Conservation (phyloP, 2,888 invertebrate genomes). For the Philereme vetulata region DNA sequence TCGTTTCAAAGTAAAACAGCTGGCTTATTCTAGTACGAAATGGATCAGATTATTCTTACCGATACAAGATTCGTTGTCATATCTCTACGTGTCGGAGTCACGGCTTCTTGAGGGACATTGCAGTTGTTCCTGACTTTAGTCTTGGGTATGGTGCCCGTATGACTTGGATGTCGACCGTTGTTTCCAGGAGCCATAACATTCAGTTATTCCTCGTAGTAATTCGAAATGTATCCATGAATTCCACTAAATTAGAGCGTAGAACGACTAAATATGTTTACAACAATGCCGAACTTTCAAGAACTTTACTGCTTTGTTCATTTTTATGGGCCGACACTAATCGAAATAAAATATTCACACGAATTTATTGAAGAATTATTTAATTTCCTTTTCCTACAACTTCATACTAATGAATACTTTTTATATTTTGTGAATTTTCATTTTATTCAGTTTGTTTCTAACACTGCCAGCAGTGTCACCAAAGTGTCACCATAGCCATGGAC, state of each 20-base stretch:
- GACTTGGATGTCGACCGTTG: slow-evolving; percentile 77
- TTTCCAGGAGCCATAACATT: slow-evolving; percentile 81
- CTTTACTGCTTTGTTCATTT: slow-evolving; percentile 6
- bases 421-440: too few species aligned
- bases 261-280: slow-evolving; percentile 30
- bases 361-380: not conserved
- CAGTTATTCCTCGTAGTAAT: slow-evolving; percentile 46
- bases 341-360: not conserved
- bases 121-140: slow-evolving; percentile 85
- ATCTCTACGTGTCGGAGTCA: slow-evolving; percentile 84
- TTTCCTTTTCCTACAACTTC: not conserved
- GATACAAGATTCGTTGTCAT: slow-evolving; percentile 80
- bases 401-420: not conserved
- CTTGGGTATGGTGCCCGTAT: slow-evolving; percentile 88
- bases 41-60: slow-evolving; percentile 51
- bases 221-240: slow-evolving; percentile 37
- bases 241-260: slow-evolving; percentile 14
- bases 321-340: not conserved
- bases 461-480: too few species aligned
- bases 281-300: slow-evolving; percentile 28
- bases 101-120: slow-evolving; percentile 84
- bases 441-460: too few species aligned
- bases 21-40: not conserved
- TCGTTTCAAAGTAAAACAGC: not conserved
- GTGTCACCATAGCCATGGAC: too few species aligned